A percentile compares a stretch with the other conserved stretches of the same genome.
Conservation (phyloP, 1,140 invertebrate genomes). For the Trachymyrmex septentrionalis region DNA sequence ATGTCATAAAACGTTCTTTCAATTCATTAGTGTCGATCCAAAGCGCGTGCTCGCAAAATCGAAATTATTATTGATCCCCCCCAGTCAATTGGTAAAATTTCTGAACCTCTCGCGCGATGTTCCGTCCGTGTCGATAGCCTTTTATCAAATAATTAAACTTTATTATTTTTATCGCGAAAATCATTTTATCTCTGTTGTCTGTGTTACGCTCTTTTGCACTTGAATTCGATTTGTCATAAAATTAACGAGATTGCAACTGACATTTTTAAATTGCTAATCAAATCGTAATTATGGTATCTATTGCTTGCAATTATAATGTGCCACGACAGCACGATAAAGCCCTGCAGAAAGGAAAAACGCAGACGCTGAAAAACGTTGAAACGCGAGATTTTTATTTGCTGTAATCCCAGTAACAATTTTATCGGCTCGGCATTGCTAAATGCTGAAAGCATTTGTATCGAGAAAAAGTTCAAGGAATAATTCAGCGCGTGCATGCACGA, state of each 20-base stretch:
- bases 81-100: not conserved
- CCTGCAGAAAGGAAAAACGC: not conserved
- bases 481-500: slow-evolving; percentile 33
- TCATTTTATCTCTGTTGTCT: slow-evolving; percentile 7
- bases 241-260: slow-evolving; percentile 7
- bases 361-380: not conserved
- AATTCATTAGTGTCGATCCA: slow-evolving; percentile 57
- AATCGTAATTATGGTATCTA: slow-evolving; percentile 39
- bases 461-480: not conserved
- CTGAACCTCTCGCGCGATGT: slow-evolving; percentile 45
- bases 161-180: slow-evolving; percentile 28
- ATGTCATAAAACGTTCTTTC: not conserved
- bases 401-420: slow-evolving; percentile 17
- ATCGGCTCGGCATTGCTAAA: not conserved
- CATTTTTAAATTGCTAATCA: slow-evolving; percentile 34
- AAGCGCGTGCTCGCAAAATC: slow-evolving; percentile 62
- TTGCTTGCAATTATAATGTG: slow-evolving; percentile 20
- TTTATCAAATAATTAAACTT: slow-evolving; percentile 17
- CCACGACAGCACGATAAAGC: slow-evolving; percentile 7
- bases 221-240: slow-evolving; percentile 3
- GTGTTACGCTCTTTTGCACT: slow-evolving; percentile 35
- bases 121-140: slow-evolving; percentile 44
- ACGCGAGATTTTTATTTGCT: not conserved
- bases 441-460: not conserved
- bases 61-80: slow-evolving; percentile 42